A percentile compares a stretch with the other conserved stretches of the same genome.
These are phyloP conservation scores for Eilema depressum DNA, from an alignment of 2,888 invertebrate species.

Conservation along the genomic window DNA sequence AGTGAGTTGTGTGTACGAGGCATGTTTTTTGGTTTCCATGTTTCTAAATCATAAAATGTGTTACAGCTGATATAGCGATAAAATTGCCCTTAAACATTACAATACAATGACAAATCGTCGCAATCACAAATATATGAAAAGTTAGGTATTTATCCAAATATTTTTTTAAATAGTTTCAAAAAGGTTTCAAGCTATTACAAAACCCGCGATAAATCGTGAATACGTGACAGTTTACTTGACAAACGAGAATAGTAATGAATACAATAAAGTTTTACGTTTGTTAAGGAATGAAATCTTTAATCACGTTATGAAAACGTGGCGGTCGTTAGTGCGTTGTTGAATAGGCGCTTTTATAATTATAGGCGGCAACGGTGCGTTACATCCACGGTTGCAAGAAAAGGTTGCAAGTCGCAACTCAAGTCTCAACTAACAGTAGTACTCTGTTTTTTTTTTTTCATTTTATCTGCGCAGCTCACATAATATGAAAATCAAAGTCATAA, in stretches of 20 bases:
- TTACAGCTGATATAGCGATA: neutral
- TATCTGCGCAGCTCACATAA: too few relatives aligned
- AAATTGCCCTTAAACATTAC: neutral
- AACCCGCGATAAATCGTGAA: neutral
- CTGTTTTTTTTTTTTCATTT: too few relatives aligned
- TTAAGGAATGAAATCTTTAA: too few relatives aligned
- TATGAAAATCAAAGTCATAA: too few relatives aligned
- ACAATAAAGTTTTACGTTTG: too few relatives aligned
- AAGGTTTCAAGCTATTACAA: neutral
- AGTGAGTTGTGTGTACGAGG: neutral
- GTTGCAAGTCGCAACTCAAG: too few relatives aligned
- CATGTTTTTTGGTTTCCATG: slow-evolving; percentile 2
- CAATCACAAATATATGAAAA: neutral
- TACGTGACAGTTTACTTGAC: neutral
- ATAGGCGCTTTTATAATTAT: neutral
- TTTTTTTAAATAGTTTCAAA: too few relatives aligned
- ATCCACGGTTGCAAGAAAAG: too few relatives aligned
- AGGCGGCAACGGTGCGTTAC: neutral
- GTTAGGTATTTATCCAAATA: neutral
- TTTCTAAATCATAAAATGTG: neutral
- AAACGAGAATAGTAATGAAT: too few relatives aligned
- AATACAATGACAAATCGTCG: neutral
- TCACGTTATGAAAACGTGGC: too few relatives aligned
- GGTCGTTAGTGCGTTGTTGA: neutral
- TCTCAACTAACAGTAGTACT: too few relatives aligned